Base-by-base conservation (phyloP, 2,888 invertebrate genomes). In the Hemithea aestivaria region DNA sequence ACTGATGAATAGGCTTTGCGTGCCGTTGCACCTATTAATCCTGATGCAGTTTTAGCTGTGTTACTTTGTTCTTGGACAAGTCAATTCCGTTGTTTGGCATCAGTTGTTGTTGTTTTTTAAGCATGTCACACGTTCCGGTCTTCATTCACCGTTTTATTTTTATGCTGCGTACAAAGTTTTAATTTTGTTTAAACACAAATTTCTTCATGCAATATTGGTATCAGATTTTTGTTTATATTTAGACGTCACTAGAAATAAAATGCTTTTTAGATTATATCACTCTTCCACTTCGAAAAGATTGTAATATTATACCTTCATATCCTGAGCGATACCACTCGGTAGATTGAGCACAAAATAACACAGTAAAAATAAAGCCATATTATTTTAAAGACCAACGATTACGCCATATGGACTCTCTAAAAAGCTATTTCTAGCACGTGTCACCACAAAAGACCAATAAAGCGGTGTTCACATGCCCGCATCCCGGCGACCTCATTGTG, bases 401-500 rank as follows among this genome's bases (percentile, higher is more conserved):
- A 16, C 16, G 5, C 16, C 16, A 16, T 16, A 16, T 16, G 16
- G 16, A 12, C 23, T 30, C 23, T 23, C 28, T 27, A 35, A 32
- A 41, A 41, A 41, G 29, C 29, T 29, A 34, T 42, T 42, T 26
- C 41, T 42, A 37, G 41, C 41, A 64, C 64, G 66, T 59, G 60
- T 58, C 61, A 58, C 72, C 70, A 81, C 79, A 83, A 81, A 72
- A 63, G 70, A 65, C 56, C 51, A 51, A 69, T 75, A 73, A 74
- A 77, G 73, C 66, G 53, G 76, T 58, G 83, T 85, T 81, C 74
- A 81, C 53, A 52, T 53, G 70, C 85, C 85, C 85, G 85, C 87
- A 87, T 87, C 82, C 78, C 77, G 65, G 73, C 63, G 58, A 49
- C 52, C 66, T 66, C 64, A 82, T 84, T 84, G 82, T 84, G 71